Base-by-base conservation (phyloP, 2,797 vertebrate genomes). In the Takifugu ocellatus region DNA sequence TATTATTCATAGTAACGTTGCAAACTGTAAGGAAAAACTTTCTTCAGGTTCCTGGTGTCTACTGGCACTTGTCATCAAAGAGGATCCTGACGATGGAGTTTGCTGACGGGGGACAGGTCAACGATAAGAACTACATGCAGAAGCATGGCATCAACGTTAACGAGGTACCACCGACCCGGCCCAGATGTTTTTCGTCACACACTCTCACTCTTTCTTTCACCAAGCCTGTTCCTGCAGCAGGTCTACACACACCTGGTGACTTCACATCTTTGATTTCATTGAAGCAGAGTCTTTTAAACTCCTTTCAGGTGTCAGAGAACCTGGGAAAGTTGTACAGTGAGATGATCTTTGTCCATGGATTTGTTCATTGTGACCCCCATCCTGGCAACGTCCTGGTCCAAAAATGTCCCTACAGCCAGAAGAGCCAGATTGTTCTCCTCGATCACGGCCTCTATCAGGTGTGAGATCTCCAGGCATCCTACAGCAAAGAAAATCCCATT, bases 391-490 rank as follows among this genome's bases (percentile, higher is more conserved):
- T 99, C 63, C 67, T 99, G 66, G 96, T 99, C 62, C 90, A 90
- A 73, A 96, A 94, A 66, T 90, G 85, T 68, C 90, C 91, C 1
- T 62, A 25, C 49, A 93, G 90, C 25, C 89, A 87, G 16, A 93
- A 90, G 81, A 88, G 90, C 0, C 90, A 98, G 84, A 93, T 99
- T 44, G 84, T 96, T 57, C 92, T 99, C 46, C 85, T 99, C 59
- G 97, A 99, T 78, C 97, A 99, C 0, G 97, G 97, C 36, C 91
- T 98, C 36, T 99, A 99, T 89, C 97, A 97, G 95, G 95, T 96
- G 17, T 69, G 62, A 56, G 56, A 84, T 77, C 77, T 79, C 25
- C 54, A 47, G 31, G 54, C 72, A 39, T 33, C 61, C 21, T 8
- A 26, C 44, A 49, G 56, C 56, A 54, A 76, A 51, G 59, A 33